phyloP scores from a whole-genome alignment of 2,113 vertebrate genomes.

The Vidua chalybeata region DNA sequence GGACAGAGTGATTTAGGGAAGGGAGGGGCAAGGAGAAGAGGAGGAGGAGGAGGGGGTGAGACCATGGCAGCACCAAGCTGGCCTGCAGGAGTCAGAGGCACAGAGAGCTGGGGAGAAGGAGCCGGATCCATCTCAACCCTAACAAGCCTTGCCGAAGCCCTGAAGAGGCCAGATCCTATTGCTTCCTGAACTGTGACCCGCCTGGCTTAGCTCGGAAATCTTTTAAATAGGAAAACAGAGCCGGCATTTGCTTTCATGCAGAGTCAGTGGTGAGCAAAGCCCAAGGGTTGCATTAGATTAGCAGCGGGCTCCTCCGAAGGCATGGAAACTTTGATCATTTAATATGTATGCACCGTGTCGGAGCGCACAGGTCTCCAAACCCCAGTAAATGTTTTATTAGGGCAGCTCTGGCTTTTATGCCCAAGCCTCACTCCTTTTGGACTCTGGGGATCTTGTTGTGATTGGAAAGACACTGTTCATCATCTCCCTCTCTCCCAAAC shows the following conservation, averaged over 20 bases:
- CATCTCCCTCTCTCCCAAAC: neutral
- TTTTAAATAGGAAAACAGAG: slow-evolving; percentile 38
- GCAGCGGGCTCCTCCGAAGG: neutral
- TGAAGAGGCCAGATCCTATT: neutral
- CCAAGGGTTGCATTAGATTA: slow-evolving; percentile 34
- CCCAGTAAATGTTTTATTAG: slow-evolving; percentile 47
- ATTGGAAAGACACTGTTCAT: neutral
- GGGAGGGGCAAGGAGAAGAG: neutral
- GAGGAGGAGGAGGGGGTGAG: neutral
- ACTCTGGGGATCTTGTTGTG: neutral
- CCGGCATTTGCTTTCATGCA: neutral
- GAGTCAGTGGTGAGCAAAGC: slow-evolving; percentile 35
- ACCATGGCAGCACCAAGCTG: neutral
- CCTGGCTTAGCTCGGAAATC: slow-evolving; percentile 22
- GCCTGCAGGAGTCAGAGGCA: neutral
- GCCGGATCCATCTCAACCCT: neutral
- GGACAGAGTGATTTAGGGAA: neutral
- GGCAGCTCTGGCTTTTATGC: neutral
- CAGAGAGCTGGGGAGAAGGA: neutral
- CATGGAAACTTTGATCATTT: neutral
- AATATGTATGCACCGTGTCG: neutral
- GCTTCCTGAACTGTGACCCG: neutral
- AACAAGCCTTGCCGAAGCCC: neutral
- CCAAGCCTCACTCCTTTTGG: neutral
- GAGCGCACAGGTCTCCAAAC: neutral